These are phyloP conservation scores for Bambusicola thoracicus DNA, from an alignment of 2,113 vertebrate species.

Conservation along the genomic window DNA sequence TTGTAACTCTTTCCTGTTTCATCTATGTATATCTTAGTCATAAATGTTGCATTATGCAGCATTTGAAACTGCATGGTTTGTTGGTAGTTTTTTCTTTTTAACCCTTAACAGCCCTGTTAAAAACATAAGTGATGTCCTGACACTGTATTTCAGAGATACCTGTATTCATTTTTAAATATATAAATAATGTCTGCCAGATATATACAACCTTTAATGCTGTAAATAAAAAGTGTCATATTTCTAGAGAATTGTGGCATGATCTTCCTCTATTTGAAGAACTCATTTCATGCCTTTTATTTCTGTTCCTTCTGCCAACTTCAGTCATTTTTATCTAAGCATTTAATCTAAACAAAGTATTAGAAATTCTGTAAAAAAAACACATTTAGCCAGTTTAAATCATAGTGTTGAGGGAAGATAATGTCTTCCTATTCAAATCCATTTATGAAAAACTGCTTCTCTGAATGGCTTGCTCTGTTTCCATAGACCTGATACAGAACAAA, in stretches of 20 bases:
- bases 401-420: neutral
- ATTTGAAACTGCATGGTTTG: neutral
- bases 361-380: neutral
- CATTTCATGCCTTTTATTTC: constrained; percentile 19
- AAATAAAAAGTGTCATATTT: neutral
- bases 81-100: neutral
- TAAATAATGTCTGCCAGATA: neutral
- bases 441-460: neutral
- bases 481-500: neutral
- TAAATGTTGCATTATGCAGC: neutral
- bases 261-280: neutral
- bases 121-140: neutral
- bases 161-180: neutral
- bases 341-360: constrained; percentile 12
- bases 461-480: neutral
- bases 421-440: neutral
- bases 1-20: neutral
- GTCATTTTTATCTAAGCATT: constrained; percentile 25
- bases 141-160: neutral
- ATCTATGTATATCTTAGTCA: neutral
- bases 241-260: neutral
- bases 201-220: neutral
- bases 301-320: neutral
- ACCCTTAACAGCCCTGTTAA: neutral
- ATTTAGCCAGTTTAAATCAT: constrained; percentile 2